Evolutionary conservation across 2,113 vertebrate genomes (phyloP).

Genomic region (Phylloscopus trochilus): DNA sequence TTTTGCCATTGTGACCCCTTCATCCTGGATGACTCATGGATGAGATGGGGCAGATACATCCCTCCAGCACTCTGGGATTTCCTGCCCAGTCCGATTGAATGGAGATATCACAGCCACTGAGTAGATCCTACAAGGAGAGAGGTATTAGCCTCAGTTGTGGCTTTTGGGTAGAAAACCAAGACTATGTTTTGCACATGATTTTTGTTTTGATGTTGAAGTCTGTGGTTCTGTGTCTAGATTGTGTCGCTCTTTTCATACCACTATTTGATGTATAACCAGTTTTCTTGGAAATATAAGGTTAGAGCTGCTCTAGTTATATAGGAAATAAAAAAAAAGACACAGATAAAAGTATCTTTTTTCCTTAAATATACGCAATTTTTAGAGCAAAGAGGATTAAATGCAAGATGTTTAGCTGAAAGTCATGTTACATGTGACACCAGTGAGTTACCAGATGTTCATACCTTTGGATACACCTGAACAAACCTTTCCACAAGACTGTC

Average conservation of each 20-base stretch:
- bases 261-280: neutral
- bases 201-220: neutral
- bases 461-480: neutral
- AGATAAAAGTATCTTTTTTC: neutral
- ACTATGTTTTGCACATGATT: neutral
- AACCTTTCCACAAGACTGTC: neutral
- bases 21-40: slow-evolving; percentile 47
- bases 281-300: neutral
- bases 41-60: slow-evolving; percentile 10
- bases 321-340: neutral
- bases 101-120: neutral
- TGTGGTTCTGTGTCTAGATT: neutral
- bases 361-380: neutral
- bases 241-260: neutral
- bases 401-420: neutral
- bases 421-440: neutral
- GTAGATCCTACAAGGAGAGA: neutral
- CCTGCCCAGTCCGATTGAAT: neutral
- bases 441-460: neutral
- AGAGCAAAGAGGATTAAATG: neutral
- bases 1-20: slow-evolving; percentile 9
- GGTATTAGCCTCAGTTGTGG: neutral
- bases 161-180: neutral
- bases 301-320: neutral
- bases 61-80: slow-evolving; percentile 14